These are phyloP conservation scores for Apamea crenata DNA, from an alignment of 2,888 invertebrate species.

Conservation along the genomic window DNA sequence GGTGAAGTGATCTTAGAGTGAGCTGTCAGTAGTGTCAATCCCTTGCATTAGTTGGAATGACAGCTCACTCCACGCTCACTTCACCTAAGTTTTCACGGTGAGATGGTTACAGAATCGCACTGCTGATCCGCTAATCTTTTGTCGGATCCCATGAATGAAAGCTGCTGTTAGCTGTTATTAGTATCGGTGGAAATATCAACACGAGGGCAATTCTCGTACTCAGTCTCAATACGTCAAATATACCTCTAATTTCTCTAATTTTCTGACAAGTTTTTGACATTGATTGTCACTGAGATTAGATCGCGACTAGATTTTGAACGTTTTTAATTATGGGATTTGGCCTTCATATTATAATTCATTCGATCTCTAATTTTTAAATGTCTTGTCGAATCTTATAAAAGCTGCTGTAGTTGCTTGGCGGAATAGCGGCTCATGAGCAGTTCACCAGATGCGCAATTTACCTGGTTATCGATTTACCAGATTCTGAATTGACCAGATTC, in stretches of 20 bases:
- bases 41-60: no score
- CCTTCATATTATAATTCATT: no score
- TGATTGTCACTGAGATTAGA: background rate
- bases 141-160: background rate
- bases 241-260: background rate
- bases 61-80: no score
- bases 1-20: no score
- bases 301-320: background rate
- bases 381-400: background rate
- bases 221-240: background rate
- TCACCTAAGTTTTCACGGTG: no score
- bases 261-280: background rate
- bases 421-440: background rate
- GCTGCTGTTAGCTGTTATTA: background rate
- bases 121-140: background rate
- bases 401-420: background rate
- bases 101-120: no score
- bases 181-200: background rate
- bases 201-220: background rate
- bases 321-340: no score
- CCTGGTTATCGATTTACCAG: no score
- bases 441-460: no score
- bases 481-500: no score
- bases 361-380: background rate
- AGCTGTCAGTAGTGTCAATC: no score